Conservation (phyloP, 2,113 vertebrate species). For the Bos taurus region ARS-UCD2.0 NC_037342.1:34085001-34085500, state of each 20-base stretch:
- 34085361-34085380: not conserved
- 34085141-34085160: not conserved
- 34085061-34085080: not conserved
- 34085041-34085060: not conserved
- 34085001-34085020: not conserved
- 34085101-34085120: not conserved
- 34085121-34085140: not conserved
- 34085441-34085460: not conserved
- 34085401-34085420: not conserved
- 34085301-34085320: not conserved
- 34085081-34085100: not conserved
- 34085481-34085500: not conserved
- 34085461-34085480: not conserved
- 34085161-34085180: not conserved
- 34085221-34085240: not conserved
- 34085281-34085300: not conserved
- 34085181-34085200: not conserved
- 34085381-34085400: not conserved
- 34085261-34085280: not conserved
- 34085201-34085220: not conserved
- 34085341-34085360: not conserved
- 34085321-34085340: not conserved
- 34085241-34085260: not conserved
- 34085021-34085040: not conserved
- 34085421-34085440: not conserved